Percentiles rank a stretch among this genome's conserved stretches.
Conservation (phyloP, 1,140 invertebrate species). For the Microvelia longipes region DNA sequence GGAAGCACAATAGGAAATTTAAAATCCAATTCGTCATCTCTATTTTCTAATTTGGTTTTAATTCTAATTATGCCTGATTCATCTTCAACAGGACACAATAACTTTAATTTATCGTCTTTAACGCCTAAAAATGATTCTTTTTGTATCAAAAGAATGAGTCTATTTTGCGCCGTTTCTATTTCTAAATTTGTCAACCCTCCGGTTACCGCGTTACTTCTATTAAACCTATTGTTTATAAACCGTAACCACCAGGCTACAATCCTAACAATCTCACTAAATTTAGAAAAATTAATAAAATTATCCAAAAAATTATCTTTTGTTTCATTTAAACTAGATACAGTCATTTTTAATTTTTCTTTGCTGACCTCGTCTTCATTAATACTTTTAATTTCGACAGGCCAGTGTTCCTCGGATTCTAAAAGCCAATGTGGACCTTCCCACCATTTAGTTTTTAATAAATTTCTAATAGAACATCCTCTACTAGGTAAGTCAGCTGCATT, state of each 20-base stretch:
- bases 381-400: conserved; percentile 1
- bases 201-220: not conserved
- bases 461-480: conserved; percentile 25
- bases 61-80: not conserved
- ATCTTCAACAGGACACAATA: not conserved
- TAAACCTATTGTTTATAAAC: not conserved
- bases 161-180: not conserved
- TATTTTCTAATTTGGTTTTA: conserved; percentile 1
- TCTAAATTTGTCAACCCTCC: not conserved
- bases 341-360: conserved; percentile 1
- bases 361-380: conserved; percentile 8
- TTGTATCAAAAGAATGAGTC: not conserved
- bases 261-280: not conserved
- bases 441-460: conserved; percentile 27
- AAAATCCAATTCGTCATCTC: not conserved
- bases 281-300: not conserved
- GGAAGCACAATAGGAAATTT: not conserved
- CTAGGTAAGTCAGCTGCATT: conserved; percentile 28
- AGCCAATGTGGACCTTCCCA: conserved; percentile 30
- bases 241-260: not conserved
- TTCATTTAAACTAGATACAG: not conserved
- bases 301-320: not conserved
- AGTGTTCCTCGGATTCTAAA: conserved; percentile 1
- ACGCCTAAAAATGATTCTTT: not conserved
- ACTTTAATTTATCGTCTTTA: not conserved